Base-by-base conservation (phyloP, 1,140 invertebrate species). In the Coptotermes formosanus region DNA sequence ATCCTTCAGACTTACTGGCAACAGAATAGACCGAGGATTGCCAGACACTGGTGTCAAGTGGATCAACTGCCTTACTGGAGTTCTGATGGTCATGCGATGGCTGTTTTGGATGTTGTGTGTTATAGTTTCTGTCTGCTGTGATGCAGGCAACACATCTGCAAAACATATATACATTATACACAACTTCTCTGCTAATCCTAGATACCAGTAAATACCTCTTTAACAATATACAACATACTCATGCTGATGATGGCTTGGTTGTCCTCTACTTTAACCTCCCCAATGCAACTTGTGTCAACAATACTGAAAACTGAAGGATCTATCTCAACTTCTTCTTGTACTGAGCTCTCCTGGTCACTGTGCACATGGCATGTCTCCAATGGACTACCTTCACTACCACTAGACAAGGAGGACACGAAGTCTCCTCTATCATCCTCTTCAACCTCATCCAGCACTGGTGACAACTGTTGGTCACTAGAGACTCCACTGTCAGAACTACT, bases 1-100 rank as follows among this genome's bases (percentile, higher is more conserved):
- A 64, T 94, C 93, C 88, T 94, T 94, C 45, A 95, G 90, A n/a
- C 92, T 94, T 4, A 95, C 93, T 0, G 95, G 95, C 69, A 95
- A 89, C 3, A 96, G 90, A 84, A 96, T 94, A 0, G 94, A 95
- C 3, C 94, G 91, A 3, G 93, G 93, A 89, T 94, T 94, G 64
- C 84, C 87, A 32, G 87, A 86, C n/a, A 88, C 23, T 12, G 88
- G 87, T 14, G 89, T 87, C 6, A 89, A 86, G 48, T 87, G 87
- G 30, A 88, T 81, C 21, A 89, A 87, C 21, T 81, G 85, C 21
- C 52, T 45, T n/a, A 52, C n/a, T 38, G 83, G 30, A 45, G 43
- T 84, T 14, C 30, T 84, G 83, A 1, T 30, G 30, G n/a, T 84
- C 12, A 25, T 48, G 25, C 21, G 25, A 83, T 43, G 30, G 21